These are phyloP conservation scores for Tinamus guttatus DNA, from an alignment of 2,113 vertebrate species.

Conservation along the genomic window DNA sequence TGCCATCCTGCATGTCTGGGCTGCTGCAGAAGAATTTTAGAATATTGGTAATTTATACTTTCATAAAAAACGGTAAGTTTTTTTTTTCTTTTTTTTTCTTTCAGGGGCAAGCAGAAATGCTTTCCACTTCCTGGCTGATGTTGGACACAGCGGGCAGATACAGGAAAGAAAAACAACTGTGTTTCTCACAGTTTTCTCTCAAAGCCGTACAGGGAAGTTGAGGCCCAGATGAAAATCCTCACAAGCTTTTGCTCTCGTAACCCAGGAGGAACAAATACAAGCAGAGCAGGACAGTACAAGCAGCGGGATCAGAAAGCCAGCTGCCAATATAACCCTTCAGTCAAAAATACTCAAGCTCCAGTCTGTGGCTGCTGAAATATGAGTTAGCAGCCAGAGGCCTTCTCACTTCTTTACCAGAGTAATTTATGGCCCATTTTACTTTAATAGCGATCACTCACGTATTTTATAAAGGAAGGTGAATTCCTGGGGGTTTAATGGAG, in stretches of 20 bases:
- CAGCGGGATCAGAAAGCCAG: conserved; percentile 1
- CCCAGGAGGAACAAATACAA: conserved; percentile 42
- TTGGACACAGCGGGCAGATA: conserved; percentile 55
- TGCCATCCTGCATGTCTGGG: background rate
- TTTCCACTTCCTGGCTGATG: conserved; percentile 41
- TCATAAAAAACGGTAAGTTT: background rate
- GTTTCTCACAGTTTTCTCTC: conserved; percentile 63
- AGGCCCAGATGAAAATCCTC: conserved; percentile 43
- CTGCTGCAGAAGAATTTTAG: background rate
- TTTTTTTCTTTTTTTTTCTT: background rate
- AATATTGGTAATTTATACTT: background rate
- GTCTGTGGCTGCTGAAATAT: background rate
- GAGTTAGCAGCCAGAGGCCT: conserved; percentile 2
- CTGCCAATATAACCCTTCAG: background rate
- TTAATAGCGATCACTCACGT: background rate
- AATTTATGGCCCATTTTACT: conserved; percentile 12
- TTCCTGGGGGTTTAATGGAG: conserved; percentile 48
- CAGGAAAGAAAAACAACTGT: conserved; percentile 60
- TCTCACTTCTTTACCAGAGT: background rate
- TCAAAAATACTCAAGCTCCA: background rate
- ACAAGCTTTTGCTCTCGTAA: conserved; percentile 15
- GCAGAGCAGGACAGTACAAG: conserved; percentile 39
- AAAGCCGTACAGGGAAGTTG: conserved; percentile 3
- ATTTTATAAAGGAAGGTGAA: conserved; percentile 60
- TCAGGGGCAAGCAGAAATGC: conserved; percentile 21